Evolutionary conservation across 23 tunicate species (phyloP).

Genomic region (Trididemnum miniatum): DNA sequence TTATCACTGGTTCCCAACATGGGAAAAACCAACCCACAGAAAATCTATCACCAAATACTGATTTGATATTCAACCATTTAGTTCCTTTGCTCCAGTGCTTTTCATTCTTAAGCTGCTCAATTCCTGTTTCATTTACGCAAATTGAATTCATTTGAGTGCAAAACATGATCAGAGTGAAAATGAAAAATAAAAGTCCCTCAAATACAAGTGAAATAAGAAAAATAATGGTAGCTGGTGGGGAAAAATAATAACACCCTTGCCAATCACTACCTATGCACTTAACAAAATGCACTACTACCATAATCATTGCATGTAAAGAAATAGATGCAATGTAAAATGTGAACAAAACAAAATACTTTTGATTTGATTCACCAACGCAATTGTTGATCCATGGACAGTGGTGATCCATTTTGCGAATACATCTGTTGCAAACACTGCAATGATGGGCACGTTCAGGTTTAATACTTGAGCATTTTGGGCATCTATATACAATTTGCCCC

Average conservation of each 20-base stretch:
- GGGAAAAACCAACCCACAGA: conserved; percentile 86
- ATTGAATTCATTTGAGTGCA: conserved; percentile 96
- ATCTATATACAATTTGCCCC: conserved; percentile 92
- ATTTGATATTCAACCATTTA: conserved; percentile 87
- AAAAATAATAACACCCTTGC: conserved; percentile 62
- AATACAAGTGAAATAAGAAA: conserved; percentile 68
- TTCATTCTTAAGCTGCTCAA: conserved; percentile 96
- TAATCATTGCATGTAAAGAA: conserved; percentile 82
- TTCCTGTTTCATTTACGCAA: conserved; percentile 95
- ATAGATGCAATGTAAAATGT: conserved; percentile 94
- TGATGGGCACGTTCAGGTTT: conserved; percentile 99
- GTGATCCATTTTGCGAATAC: conserved; percentile 97
- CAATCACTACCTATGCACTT: conserved; percentile 68
- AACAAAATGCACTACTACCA: conserved; percentile 75
- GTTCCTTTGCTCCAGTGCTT: conserved; percentile 71
- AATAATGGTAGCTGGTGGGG: conserved; percentile 77
- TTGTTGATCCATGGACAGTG: conserved; percentile 99
- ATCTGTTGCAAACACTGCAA: conserved; percentile 92
- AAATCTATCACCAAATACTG: conserved; percentile 91
- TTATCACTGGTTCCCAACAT: conserved; percentile 63
- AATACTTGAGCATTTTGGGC: conserved; percentile 89
- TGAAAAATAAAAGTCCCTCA: conserved; percentile 84
- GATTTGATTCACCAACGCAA: conserved; percentile 97
- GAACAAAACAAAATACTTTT: conserved; percentile 91
- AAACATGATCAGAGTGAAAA: conserved; percentile 95